phyloP scores from a whole-genome alignment of 2,797 vertebrate genomes.

The Meda fulgida region DNA sequence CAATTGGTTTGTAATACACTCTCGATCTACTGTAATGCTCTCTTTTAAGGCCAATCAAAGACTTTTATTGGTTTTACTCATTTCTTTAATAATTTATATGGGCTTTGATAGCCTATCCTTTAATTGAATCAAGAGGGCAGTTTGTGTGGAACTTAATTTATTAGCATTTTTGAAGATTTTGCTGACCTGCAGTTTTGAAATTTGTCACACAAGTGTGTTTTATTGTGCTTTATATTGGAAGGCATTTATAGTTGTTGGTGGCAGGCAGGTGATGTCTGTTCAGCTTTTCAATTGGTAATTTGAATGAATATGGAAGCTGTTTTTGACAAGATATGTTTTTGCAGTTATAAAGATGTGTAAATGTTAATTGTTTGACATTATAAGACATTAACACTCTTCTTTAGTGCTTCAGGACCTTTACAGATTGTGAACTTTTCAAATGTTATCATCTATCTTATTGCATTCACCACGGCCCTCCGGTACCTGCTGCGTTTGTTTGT shows the following conservation, averaged over 20 bases:
- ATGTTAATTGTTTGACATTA: conserved; percentile 42
- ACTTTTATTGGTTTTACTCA: conserved; percentile 35
- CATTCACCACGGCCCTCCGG: background rate
- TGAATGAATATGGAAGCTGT: background rate
- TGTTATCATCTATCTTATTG: conserved; percentile 39
- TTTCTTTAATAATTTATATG: conserved; percentile 23
- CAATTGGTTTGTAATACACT: conserved; percentile 54
- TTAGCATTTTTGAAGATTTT: background rate
- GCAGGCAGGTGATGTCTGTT: background rate
- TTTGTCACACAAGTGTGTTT: background rate
- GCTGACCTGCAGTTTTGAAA: too few relatives aligned
- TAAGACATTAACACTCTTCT: conserved; percentile 22
- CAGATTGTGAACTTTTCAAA: conserved; percentile 30
- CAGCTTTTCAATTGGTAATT: background rate
- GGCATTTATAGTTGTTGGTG: background rate
- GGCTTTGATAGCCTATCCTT: background rate
- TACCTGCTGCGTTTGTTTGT: conserved; percentile 19
- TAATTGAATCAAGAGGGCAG: background rate
- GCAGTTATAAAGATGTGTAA: background rate
- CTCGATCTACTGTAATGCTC: conserved; percentile 49
- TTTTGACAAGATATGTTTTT: conserved; percentile 9
- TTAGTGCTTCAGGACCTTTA: conserved; percentile 36
- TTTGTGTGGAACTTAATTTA: background rate
- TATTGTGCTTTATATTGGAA: conserved; percentile 1
- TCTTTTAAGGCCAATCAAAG: conserved; percentile 43